Conservation (phyloP, 2,888 invertebrate genomes). For the Hermodice carunculata region DNA sequence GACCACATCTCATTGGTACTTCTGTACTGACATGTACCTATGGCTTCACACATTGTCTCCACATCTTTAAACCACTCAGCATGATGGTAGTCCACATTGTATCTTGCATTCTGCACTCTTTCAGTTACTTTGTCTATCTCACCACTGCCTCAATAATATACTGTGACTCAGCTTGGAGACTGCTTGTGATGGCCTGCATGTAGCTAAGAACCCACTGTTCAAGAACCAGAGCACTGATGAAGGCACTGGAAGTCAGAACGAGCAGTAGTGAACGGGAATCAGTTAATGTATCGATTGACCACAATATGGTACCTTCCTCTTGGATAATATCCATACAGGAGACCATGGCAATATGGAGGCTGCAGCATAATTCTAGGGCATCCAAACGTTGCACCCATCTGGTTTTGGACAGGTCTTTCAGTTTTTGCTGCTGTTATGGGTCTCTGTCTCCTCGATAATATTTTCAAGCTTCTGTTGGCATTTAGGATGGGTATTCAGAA, state of each 20-base stretch:
- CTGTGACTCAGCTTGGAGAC: neutral
- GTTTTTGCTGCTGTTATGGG: neutral
- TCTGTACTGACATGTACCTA: too few relatives aligned
- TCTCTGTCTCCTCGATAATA: neutral
- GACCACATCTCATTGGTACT: neutral
- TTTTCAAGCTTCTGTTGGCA: neutral
- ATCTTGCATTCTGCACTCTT: neutral
- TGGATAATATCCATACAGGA: neutral
- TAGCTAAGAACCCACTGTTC: neutral
- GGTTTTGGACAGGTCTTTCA: neutral
- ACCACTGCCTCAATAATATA: neutral
- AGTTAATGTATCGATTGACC: neutral
- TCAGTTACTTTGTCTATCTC: neutral
- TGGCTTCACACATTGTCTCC: neutral
- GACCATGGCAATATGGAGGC: neutral
- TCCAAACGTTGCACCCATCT: constrained; percentile 5
- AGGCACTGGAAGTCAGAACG: neutral
- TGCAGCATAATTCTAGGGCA: too few relatives aligned
- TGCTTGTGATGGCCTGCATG: neutral
- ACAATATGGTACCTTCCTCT: neutral
- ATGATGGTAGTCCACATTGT: constrained; percentile 6
- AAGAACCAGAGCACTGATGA: neutral
- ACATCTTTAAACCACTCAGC: neutral
- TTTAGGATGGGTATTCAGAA: neutral
- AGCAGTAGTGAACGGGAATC: neutral